phyloP scores from a whole-genome alignment of 2,888 invertebrate genomes.

The Diaprepes abbreviatus region DNA sequence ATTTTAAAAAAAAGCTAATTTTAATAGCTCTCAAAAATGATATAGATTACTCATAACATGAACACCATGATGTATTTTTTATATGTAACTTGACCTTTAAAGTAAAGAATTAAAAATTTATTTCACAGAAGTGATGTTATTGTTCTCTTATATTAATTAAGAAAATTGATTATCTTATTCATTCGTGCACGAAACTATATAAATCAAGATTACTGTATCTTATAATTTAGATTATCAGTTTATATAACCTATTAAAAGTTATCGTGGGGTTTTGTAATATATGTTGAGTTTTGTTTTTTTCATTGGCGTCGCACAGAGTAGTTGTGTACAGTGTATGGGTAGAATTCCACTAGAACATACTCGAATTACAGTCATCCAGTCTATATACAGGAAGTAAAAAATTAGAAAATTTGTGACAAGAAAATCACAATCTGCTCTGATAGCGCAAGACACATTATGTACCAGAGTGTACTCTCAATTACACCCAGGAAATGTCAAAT shows the following conservation, averaged over 20 bases:
- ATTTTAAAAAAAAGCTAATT: too few species aligned
- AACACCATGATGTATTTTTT: neutral
- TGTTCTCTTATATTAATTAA: neutral
- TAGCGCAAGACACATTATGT: too few species aligned
- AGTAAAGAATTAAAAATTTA: neutral
- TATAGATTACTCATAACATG: too few species aligned
- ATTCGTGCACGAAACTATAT: neutral
- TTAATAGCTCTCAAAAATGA: too few species aligned
- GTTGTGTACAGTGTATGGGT: too few species aligned
- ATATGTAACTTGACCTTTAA: neutral
- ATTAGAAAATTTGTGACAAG: too few species aligned
- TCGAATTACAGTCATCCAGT: too few species aligned
- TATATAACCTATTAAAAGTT: neutral
- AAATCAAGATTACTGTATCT: slow-evolving; percentile 2
- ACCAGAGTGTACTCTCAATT: too few species aligned
- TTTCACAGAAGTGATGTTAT: neutral
- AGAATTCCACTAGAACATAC: too few species aligned
- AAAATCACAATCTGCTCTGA: too few species aligned
- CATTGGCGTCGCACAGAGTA: neutral
- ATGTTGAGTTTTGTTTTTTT: neutral
- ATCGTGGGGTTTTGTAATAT: neutral
- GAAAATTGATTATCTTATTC: neutral
- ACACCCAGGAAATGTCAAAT: too few species aligned
- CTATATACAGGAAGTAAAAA: too few species aligned
- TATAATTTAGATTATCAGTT: slow-evolving; percentile 5